A percentile compares a stretch with the other conserved stretches of the same genome.
These are phyloP conservation scores for Bombus waltoni DNA, from an alignment of 1,140 invertebrate genomes.

Conservation along the genomic window DNA sequence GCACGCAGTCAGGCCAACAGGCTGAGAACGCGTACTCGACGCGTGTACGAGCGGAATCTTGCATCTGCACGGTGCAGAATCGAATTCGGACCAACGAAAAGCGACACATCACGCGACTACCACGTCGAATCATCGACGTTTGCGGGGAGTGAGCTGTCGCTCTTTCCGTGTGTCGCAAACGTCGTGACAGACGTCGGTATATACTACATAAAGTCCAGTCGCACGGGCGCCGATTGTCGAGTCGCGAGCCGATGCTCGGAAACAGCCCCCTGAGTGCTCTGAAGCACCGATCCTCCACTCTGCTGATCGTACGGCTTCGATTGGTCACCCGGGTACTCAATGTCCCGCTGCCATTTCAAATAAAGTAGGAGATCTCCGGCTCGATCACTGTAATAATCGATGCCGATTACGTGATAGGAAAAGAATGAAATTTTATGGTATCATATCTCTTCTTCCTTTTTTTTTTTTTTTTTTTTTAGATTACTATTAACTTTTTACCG, in stretches of 20 bases:
- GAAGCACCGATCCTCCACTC: not conserved
- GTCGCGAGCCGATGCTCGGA: slow-evolving; percentile 12
- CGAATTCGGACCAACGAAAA: slow-evolving; percentile 12
- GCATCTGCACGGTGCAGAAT: slow-evolving; percentile 5
- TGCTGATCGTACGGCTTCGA: not conserved
- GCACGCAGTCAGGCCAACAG: slow-evolving; percentile 10
- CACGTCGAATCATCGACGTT: slow-evolving; percentile 13
- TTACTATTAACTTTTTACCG: not conserved
- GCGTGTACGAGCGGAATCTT: not conserved
- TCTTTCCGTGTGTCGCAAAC: not conserved
- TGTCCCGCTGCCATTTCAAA: not conserved
- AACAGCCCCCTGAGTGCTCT: slow-evolving; percentile 1
- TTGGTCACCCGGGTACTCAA: not conserved
- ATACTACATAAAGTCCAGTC: not conserved
- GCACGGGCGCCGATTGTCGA: not conserved
- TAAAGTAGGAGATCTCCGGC: not conserved
- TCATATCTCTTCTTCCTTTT: not conserved
- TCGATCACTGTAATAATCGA: not conserved
- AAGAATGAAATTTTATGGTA: not conserved
- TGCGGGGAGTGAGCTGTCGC: not conserved
- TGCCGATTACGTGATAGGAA: not conserved
- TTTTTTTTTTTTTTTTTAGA: not conserved
- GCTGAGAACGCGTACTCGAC: slow-evolving; percentile 1
- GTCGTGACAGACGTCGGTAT: not conserved
- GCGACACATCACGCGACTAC: slow-evolving; percentile 2